phyloP scores from a whole-genome alignment of 1,140 invertebrate species.

The Aphidius gifuensis region DNA sequence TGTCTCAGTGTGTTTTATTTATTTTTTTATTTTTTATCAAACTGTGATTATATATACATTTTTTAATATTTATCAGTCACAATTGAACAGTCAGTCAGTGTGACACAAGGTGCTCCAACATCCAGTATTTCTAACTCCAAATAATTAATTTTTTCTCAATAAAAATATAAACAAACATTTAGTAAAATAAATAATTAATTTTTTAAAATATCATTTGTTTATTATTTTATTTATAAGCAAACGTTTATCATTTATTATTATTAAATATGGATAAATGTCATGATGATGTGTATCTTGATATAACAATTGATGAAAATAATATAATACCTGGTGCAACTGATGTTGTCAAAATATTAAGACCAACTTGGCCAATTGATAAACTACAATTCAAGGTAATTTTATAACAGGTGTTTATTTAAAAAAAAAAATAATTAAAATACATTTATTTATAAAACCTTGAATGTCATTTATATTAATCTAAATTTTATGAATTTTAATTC shows the following conservation, averaged over 20 bases:
- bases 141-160: too few relatives aligned
- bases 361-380: conserved; percentile 54
- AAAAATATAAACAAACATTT: too few relatives aligned
- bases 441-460: too few relatives aligned
- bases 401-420: background rate
- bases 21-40: too few relatives aligned
- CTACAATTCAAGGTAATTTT: conserved; percentile 56
- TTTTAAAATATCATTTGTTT: background rate
- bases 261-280: conserved; percentile 7
- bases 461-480: too few relatives aligned
- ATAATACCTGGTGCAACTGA: conserved; percentile 55
- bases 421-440: too few relatives aligned
- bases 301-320: conserved; percentile 57
- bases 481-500: too few relatives aligned
- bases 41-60: too few relatives aligned
- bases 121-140: background rate
- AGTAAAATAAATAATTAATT: background rate
- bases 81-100: too few relatives aligned
- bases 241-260: too few relatives aligned
- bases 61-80: too few relatives aligned
- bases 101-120: too few relatives aligned
- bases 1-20: background rate
- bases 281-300: conserved; percentile 42
- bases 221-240: background rate
- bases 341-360: conserved; percentile 56